These are phyloP conservation scores for Narcine bancroftii DNA, from an alignment of 2,113 vertebrate genomes.

Conservation along the genomic window DNA sequence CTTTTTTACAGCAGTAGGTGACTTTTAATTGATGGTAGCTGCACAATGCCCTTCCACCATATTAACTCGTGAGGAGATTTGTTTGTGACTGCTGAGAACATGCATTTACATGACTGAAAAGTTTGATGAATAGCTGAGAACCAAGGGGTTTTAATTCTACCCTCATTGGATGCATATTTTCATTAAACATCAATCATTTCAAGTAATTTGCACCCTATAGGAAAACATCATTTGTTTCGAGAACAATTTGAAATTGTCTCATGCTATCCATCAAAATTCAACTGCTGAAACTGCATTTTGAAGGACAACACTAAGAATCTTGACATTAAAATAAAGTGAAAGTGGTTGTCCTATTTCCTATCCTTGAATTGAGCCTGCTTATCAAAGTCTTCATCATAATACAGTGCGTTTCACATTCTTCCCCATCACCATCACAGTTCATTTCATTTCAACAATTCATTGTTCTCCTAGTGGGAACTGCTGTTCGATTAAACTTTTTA, in stretches of 20 bases:
- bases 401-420: background rate
- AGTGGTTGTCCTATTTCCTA: background rate
- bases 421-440: background rate
- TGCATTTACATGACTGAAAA: background rate
- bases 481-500: background rate
- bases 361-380: background rate
- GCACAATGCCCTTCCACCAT: background rate
- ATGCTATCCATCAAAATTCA: background rate
- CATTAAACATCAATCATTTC: background rate
- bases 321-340: background rate
- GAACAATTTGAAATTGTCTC: background rate
- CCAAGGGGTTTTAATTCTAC: background rate
- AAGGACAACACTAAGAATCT: background rate
- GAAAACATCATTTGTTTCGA: background rate
- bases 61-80: background rate
- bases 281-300: background rate
- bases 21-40: slow-evolving; percentile 3
- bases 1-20: background rate
- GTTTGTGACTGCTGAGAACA: background rate
- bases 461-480: background rate
- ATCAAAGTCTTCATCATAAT: background rate
- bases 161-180: background rate
- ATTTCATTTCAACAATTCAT: background rate
- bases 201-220: background rate
- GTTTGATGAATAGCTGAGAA: background rate